phyloP scores from a whole-genome alignment of 2,888 invertebrate genomes.

The Leptopterna dolabrata region DNA sequence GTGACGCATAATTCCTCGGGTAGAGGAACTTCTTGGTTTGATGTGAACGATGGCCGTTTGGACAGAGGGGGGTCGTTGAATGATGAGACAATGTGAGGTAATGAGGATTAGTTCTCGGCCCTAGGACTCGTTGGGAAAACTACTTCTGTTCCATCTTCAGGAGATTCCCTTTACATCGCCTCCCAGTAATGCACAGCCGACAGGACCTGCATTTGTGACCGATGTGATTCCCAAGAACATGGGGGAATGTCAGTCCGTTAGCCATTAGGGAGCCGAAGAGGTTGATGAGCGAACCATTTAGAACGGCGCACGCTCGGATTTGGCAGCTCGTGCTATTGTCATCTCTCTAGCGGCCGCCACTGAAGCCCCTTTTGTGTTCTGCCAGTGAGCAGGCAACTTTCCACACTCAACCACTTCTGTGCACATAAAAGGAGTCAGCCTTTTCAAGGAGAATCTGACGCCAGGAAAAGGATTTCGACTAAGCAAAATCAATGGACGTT shows the following conservation, averaged over 20 bases:
- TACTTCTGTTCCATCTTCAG: neutral
- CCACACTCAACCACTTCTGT: conserved; percentile 2
- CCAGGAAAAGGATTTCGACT: conserved; percentile 3
- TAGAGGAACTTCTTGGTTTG: neutral
- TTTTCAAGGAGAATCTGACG: conserved; percentile 1
- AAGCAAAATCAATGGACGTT: conserved; percentile 3
- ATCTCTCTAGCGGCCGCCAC: neutral
- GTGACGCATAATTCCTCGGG: neutral
- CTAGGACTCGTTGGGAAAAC: neutral
- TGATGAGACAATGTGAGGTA: neutral
- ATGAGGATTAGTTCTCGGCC: neutral
- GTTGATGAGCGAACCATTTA: conserved; percentile 30
- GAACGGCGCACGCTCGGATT: conserved; percentile 23
- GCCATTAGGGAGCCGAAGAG: conserved; percentile 15
- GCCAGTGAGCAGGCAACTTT: conserved; percentile 18
- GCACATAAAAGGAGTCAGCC: neutral
- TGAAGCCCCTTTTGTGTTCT: neutral
- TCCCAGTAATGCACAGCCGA: conserved; percentile 4
- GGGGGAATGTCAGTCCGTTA: conserved; percentile 17
- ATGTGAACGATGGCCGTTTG: neutral
- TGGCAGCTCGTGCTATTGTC: conserved; percentile 3
- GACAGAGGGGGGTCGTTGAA: neutral
- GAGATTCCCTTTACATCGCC: neutral
- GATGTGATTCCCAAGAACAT: conserved; percentile 10
- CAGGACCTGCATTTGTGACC: conserved; percentile 9